phyloP scores from a whole-genome alignment of 2,113 vertebrate genomes.

The Erythrocercus mccallii region DNA sequence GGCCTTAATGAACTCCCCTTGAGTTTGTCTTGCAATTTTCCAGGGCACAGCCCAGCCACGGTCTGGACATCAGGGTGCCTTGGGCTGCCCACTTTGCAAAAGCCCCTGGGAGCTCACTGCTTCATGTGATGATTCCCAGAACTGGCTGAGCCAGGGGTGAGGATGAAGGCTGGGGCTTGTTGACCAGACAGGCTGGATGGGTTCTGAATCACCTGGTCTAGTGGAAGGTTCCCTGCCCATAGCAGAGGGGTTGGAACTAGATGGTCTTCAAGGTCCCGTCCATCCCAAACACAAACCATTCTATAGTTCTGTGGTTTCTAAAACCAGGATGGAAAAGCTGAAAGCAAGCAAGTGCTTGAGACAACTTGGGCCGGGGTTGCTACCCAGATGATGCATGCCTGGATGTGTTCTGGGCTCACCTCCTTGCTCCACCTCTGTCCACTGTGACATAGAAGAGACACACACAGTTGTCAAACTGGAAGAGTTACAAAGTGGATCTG shows the following conservation, averaged over 20 bases:
- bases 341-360: neutral
- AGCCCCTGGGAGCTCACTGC: neutral
- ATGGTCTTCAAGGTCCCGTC: neutral
- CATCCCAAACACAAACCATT: neutral
- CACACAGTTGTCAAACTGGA: accelerated
- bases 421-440: neutral
- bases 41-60: neutral
- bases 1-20: neutral
- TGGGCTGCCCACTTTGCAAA: neutral
- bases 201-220: neutral
- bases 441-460: accelerated
- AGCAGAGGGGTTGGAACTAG: accelerated
- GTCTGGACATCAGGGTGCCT: neutral
- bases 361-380: neutral
- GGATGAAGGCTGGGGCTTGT: neutral
- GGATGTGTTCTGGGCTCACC: neutral
- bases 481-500: neutral
- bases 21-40: neutral
- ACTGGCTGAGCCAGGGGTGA: neutral
- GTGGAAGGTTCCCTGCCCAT: neutral
- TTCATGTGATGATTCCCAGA: neutral
- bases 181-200: neutral
- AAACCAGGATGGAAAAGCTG: neutral
- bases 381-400: neutral
- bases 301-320: neutral